Evolutionary conservation across 2,113 vertebrate species (phyloP).

Genomic region (Triplophysa tibetana): DNA sequence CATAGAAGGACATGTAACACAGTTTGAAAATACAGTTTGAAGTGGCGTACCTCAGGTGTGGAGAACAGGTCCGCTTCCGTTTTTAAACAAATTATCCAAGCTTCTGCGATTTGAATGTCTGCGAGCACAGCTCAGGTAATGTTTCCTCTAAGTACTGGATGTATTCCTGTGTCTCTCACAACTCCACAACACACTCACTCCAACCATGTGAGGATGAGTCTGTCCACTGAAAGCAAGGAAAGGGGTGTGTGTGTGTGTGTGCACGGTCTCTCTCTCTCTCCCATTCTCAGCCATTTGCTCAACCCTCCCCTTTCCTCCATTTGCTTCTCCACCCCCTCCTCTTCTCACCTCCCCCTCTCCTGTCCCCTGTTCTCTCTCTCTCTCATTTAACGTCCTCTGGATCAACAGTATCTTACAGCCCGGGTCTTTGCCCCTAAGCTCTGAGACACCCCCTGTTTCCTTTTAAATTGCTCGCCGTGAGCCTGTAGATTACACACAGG

Average conservation of each 20-base stretch:
- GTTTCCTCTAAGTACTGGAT: slow-evolving; percentile 14
- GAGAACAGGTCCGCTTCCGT: neutral
- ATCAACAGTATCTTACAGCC: slow-evolving; percentile 64
- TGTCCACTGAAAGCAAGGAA: slow-evolving; percentile 35
- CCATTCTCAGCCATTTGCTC: slow-evolving; percentile 38
- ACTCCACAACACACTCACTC: slow-evolving; percentile 40
- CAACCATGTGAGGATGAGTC: slow-evolving; percentile 48
- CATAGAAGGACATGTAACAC: neutral
- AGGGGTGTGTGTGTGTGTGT: slow-evolving; percentile 41
- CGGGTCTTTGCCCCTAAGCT: slow-evolving; percentile 66
- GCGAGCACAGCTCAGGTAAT: neutral
- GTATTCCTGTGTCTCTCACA: slow-evolving; percentile 22
- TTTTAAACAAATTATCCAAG: slow-evolving; percentile 14
- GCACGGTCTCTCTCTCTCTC: slow-evolving; percentile 32
- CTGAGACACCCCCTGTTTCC: slow-evolving; percentile 58
- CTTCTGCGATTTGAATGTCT: slow-evolving; percentile 6
- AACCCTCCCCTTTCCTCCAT: slow-evolving; percentile 47
- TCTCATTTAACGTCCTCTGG: slow-evolving; percentile 67
- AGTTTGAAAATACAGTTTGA: slow-evolving; percentile 12
- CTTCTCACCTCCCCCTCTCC: slow-evolving; percentile 14
- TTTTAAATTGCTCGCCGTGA: slow-evolving; percentile 63
- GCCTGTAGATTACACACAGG: slow-evolving; percentile 45
- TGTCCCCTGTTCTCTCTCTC: slow-evolving; percentile 49
- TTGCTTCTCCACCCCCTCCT: slow-evolving; percentile 36
- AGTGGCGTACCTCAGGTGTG: neutral